Evolutionary conservation across 53 echinoderm and acorn worm genomes (phyloP).

Genomic region (Temnopleurus reevesii): DNA sequence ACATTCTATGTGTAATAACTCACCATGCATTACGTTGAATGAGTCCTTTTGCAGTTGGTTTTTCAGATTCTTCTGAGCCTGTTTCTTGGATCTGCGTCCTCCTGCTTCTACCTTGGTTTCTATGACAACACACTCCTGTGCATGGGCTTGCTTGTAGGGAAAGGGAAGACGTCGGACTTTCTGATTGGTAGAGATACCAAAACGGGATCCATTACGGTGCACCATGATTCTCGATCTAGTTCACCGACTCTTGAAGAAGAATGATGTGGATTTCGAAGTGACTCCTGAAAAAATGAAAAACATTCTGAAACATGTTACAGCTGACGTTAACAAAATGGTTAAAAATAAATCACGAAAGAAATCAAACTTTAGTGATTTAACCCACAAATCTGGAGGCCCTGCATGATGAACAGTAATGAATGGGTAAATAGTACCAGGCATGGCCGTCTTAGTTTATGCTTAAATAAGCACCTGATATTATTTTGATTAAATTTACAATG

Average conservation of each 20-base stretch:
- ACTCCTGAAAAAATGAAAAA: background rate
- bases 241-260: background rate
- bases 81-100: background rate
- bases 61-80: background rate
- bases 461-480: no score
- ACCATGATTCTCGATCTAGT: background rate
- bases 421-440: no score
- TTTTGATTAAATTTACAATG: no score
- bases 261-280: background rate
- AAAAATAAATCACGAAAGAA: no score
- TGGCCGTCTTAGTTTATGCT: no score
- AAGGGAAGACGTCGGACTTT: slow-evolving; percentile 24
- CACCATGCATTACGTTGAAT: no score
- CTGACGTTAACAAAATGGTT: no score
- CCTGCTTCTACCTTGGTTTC: slow-evolving; percentile 26
- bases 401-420: no score
- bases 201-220: slow-evolving; percentile 49
- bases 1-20: no score
- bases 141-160: background rate
- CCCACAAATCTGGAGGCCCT: no score
- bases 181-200: slow-evolving; percentile 51
- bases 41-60: slow-evolving; percentile 2
- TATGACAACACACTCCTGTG: slow-evolving; percentile 25
- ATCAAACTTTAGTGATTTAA: no score
- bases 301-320: no score